Conservation (phyloP, 2,888 invertebrate species). For the Nycteola revayana region DNA sequence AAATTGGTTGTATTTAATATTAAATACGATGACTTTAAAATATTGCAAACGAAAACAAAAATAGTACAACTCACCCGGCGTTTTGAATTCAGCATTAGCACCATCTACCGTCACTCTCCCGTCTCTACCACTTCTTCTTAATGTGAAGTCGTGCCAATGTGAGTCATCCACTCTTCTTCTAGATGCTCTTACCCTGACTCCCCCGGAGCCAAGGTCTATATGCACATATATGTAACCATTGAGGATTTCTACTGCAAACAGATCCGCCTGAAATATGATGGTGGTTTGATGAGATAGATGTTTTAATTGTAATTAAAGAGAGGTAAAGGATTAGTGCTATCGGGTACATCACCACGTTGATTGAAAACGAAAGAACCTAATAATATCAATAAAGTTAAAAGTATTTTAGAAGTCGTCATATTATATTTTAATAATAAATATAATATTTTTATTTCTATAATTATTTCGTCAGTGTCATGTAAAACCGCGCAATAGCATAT, state of each 20-base stretch:
- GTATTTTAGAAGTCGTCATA: too few species aligned
- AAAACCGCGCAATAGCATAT: too few species aligned
- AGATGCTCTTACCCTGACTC: slow-evolving; percentile 92
- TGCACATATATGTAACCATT: slow-evolving; percentile 97
- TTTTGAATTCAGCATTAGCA: slow-evolving; percentile 93
- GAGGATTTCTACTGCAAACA: slow-evolving; percentile 96
- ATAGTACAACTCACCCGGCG: slow-evolving; percentile 88
- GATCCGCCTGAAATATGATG: slow-evolving; percentile 85
- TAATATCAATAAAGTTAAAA: not conserved
- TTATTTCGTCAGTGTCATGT: too few species aligned
- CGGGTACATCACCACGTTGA: not conserved
- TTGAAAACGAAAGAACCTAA: slow-evolving; percentile 1
- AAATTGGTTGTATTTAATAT: too few species aligned
- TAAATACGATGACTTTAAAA: too few species aligned
- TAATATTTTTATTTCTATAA: too few species aligned
- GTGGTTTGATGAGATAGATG: slow-evolving; percentile 2
- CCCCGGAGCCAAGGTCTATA: slow-evolving; percentile 95
- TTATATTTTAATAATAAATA: too few species aligned
- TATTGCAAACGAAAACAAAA: too few species aligned
- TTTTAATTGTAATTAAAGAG: too few species aligned
- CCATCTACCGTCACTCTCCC: slow-evolving; percentile 95
- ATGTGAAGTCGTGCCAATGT: slow-evolving; percentile 94
- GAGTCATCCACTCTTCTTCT: slow-evolving; percentile 93
- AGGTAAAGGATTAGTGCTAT: too few species aligned
- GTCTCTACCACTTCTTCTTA: slow-evolving; percentile 91